Evolutionary conservation across 2,888 invertebrate genomes (phyloP), one percentile per base, ranked within the genome.

Genomic region (Bursaphelenchus okinawaensis): DNA sequence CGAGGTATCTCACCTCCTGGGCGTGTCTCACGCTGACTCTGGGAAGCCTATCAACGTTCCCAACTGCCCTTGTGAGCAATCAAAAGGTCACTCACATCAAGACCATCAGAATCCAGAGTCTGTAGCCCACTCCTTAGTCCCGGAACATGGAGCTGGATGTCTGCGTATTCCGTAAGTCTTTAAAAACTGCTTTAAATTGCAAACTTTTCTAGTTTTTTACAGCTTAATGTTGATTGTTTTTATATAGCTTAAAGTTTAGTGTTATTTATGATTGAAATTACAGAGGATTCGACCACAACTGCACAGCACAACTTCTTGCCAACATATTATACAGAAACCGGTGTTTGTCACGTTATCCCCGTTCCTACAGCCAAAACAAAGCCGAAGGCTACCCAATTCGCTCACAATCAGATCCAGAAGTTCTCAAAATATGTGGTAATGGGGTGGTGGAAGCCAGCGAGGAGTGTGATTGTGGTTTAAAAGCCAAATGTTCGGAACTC

Each of bases 201-300:
- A n/a, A n/a, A n/a, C n/a, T n/a, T n/a, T n/a, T n/a, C n/a, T n/a
- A n/a, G n/a, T n/a, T n/a, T n/a, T n/a, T n/a, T n/a, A n/a, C n/a
- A n/a, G 65, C 20, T 23, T 6, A 54, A 61, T 60, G 12, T 61
- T 61, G 1, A 26, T 6, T 22, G 19, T 28, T 9, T 62, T 24
- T 22, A 23, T 12, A 26, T 56, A n/a, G 65, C 20, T 23, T 6
- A 54, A 61, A 61, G 12, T 61, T 61, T 1, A 26, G 4, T 22
- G 19, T 28, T 9, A 55, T 24, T 22, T 56, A 23, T 23, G 19
- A 28, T 19, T 58, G 7, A 26, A 51, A 20, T 73, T 78, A 64
- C 68, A 79, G 79, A 19, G 80, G 79, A 4, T 80, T 78, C 62
- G 80, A 81, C 52, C 80, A 80, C 66, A 76, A 80, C 52, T 80